These are phyloP conservation scores for Ostrea denselamellosa DNA, from an alignment of 1,140 invertebrate genomes.

Conservation along the genomic window DNA sequence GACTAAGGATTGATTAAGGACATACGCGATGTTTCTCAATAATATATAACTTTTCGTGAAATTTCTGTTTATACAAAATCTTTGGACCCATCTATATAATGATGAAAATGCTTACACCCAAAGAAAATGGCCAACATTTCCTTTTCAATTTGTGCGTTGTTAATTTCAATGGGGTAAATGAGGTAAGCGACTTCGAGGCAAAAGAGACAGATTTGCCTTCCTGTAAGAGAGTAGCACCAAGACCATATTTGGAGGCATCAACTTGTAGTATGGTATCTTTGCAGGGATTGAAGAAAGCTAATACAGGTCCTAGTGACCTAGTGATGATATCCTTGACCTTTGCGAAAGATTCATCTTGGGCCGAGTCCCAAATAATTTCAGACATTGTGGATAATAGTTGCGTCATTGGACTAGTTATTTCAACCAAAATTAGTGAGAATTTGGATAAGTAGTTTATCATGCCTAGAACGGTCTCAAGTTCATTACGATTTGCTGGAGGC, in stretches of 20 bases:
- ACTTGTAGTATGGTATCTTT: slow-evolving; percentile 34
- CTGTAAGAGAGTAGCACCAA: slow-evolving; percentile 78
- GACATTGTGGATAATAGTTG: too few relatives aligned
- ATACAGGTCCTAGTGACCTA: background rate
- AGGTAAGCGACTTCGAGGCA: slow-evolving; percentile 77
- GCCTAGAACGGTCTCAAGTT: too few relatives aligned
- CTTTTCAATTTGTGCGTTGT: slow-evolving; percentile 80
- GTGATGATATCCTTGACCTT: slow-evolving; percentile 44
- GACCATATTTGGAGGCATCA: slow-evolving; percentile 67
- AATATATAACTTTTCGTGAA: too few relatives aligned
- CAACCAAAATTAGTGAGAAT: too few relatives aligned
- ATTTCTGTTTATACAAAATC: too few relatives aligned
- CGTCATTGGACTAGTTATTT: too few relatives aligned
- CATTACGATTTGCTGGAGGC: too few relatives aligned
- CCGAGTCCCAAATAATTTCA: background rate
- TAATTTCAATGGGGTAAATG: slow-evolving; percentile 76
- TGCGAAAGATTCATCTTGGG: slow-evolving; percentile 8
- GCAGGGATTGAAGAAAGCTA: slow-evolving; percentile 46
- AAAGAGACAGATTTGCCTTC: slow-evolving; percentile 77
- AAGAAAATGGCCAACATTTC: slow-evolving; percentile 80
- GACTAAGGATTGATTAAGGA: too few relatives aligned
- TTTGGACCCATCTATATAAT: slow-evolving; percentile 80
- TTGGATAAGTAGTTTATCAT: too few relatives aligned
- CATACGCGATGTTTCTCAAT: too few relatives aligned
- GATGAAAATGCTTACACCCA: slow-evolving; percentile 80